A percentile compares a stretch with the other conserved stretches of the same genome.
Evolutionary conservation across 1,140 invertebrate genomes (phyloP).

Genomic region (Calycopis cecrops): DNA sequence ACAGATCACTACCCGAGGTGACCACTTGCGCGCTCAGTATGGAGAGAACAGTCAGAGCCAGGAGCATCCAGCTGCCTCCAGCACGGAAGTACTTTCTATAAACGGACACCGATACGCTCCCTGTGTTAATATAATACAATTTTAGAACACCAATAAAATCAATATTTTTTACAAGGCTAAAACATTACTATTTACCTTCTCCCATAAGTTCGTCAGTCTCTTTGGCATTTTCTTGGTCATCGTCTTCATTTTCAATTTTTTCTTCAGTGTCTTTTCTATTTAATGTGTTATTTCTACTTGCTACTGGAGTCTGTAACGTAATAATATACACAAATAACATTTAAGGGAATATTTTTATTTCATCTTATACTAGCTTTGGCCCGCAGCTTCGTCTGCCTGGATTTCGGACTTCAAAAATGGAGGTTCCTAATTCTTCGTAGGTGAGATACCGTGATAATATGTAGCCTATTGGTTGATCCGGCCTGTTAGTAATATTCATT

Average conservation of each 20-base stretch:
- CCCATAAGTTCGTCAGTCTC: slow-evolving; percentile 63
- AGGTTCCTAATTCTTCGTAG: no score
- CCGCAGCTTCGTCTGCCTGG: no score
- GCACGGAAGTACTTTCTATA: slow-evolving; percentile 83
- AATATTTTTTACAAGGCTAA: no score
- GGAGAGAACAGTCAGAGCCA: slow-evolving; percentile 76
- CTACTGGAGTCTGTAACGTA: no score
- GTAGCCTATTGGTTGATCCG: no score
- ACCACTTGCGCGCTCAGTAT: slow-evolving; percentile 81
- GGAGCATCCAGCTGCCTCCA: slow-evolving; percentile 77
- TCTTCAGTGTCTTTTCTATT: background rate
- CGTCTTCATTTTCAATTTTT: slow-evolving; percentile 27
- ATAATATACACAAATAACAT: no score
- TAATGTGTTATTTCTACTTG: no score
- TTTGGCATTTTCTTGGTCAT: slow-evolving; percentile 43
- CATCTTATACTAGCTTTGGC: no score
- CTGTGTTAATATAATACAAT: slow-evolving; percentile 31
- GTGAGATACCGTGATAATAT: no score
- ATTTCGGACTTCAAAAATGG: no score
- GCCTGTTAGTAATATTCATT: no score
- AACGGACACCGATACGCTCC: slow-evolving; percentile 66
- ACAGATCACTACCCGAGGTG: slow-evolving; percentile 85
- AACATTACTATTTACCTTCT: slow-evolving; percentile 63
- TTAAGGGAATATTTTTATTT: no score
- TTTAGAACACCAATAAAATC: background rate